Base-by-base conservation (phyloP, 2,888 invertebrate species). In the Coleophora flavipennella region DNA sequence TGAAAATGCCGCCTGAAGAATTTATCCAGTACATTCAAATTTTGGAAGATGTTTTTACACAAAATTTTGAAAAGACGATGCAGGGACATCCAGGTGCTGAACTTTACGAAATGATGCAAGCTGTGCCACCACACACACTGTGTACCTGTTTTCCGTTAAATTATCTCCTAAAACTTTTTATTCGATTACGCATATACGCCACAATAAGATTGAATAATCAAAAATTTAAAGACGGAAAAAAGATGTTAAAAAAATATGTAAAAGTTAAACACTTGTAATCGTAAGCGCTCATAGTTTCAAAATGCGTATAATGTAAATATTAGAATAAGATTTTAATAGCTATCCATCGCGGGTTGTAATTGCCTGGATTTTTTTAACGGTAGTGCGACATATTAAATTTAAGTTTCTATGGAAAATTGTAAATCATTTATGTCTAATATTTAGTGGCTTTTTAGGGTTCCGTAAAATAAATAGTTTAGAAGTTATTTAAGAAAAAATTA, bases 131-230 rank as follows among this genome's bases (percentile, higher is more conserved):
- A 33, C 28, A 31, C 33, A 27, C 31, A 3, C 40, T 37, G 20
- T 46, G 46, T 28, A 2, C 36, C 0, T 46, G 46, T 40, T 46
- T 44, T 20, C 44, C 44, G 3, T 9, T 40, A 11, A 33, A 46
- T 9, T 44, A 44, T 25, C 31, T 44, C 10, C 25, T 44, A 33
- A 44, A 40, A 38, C 33, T 44, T 13, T 44, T 44, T 36, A 14
- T 7, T 12, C 20, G 45, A 31, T 31, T 48, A 8, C 40, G 48
- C 8, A 48, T 48, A 31, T 41, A 25, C 13, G 35, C 33, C 1
- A 40, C 27, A 1, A 10, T 43, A 8, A 37, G 38, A 35, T 40
- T 43, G 9, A 43, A 40, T 33, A 43, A 43, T 12, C 40, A 28
- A 6, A 3, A 35, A 8, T 43, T 43, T 14, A 40, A 38, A 43